Base-by-base conservation (phyloP, 2,888 invertebrate species). In the Polietes domitor region DNA sequence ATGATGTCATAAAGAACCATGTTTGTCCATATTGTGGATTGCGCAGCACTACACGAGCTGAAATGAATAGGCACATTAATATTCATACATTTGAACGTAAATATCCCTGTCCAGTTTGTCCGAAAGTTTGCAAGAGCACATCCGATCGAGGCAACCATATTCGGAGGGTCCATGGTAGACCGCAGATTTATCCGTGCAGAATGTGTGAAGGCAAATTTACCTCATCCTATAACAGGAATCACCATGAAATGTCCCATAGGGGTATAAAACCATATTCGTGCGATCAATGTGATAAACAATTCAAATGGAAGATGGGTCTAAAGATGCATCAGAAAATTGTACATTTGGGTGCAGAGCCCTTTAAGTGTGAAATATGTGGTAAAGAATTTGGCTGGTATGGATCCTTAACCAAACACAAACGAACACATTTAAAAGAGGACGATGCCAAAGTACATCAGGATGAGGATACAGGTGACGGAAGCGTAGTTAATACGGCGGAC, bases 1-100 rank as follows among this genome's bases (percentile, higher is more conserved):
- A 91, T 77, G 88, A 89, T 1, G 92, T 91, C 1, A 90, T 91
- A 1, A 90, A 89, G 65, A 91, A 91, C 80, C 91, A 88, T 19
- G 85, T 85, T 12, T 91, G 91, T 21, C 88, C 91, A 0, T 87
- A 89, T 32, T 91, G 91, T 72, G 91, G 90, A 37, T 85, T 89
- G 86, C 87, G 86, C 2, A 91, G 91, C 79, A 90, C 90, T 0
- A 91, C 91, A 0, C 86, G 88, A 0, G 89, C 89, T 6, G 91
- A 91, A 76, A 85, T 91, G 0, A 89, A 89, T 75, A 87, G 87
- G 12, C 91, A 91, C 83, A 88, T 91, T 0, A 91, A 91, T 80
- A 90, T 88, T 76, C 91, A 91, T 73, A 91, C 91, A 0, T 73
- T 89, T 76, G 91, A 91, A 71, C 88, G 88, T 47, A 90, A 88